Evolutionary conservation across 2,113 vertebrate genomes (phyloP).

Genomic region (Heteronetta atricapilla): DNA sequence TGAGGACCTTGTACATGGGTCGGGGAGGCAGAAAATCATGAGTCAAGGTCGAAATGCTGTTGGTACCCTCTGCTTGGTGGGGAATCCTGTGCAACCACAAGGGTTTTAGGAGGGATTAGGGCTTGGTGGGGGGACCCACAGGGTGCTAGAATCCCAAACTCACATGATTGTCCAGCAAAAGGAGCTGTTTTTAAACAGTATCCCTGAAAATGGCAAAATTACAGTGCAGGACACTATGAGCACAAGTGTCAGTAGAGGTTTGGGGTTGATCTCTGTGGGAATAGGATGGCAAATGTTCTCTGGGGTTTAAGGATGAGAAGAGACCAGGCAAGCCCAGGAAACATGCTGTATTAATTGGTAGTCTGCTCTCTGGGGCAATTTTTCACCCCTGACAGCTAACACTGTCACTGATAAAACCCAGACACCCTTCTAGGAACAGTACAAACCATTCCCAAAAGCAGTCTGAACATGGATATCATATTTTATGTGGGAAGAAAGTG

Average conservation of each 20-base stretch:
- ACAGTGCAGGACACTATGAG: not conserved
- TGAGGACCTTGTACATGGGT: not conserved
- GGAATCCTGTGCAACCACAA: not conserved
- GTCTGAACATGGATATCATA: fast-evolving
- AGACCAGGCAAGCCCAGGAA: not conserved
- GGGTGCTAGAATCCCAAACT: not conserved
- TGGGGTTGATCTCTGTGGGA: not conserved
- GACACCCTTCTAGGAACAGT: not conserved
- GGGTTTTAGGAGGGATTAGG: not conserved
- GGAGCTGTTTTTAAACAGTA: not conserved
- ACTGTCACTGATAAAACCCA: not conserved
- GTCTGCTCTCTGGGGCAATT: not conserved
- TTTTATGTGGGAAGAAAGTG: not conserved
- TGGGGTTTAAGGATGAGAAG: not conserved
- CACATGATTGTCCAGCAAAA: not conserved
- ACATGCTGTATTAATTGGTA: not conserved
- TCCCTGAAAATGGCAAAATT: not conserved
- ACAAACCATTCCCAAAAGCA: not conserved
- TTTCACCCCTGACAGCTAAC: not conserved
- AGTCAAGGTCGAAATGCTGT: not conserved
- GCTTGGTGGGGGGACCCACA: not conserved
- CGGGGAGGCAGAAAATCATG: not conserved
- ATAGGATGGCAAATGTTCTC: not conserved
- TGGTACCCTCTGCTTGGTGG: not conserved
- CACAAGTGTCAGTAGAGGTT: not conserved